Conservation (phyloP, 2,888 invertebrate species). For the Gari tellinella region DNA sequence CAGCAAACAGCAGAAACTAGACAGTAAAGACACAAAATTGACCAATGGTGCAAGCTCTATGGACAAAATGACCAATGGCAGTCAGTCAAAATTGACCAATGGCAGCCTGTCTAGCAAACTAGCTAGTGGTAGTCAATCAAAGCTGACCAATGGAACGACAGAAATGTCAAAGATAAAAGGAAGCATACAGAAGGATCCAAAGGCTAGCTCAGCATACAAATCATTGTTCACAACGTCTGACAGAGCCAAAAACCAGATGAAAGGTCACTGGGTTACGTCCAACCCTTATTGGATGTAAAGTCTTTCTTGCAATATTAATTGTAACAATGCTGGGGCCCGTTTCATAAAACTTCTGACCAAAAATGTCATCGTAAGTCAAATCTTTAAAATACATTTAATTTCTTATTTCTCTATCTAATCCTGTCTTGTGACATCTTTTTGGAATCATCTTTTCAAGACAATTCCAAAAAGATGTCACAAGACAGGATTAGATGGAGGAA, state of each 20-base stretch:
- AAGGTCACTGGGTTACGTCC: constrained; percentile 99
- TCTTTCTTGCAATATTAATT: too few relatives aligned
- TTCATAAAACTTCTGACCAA: too few relatives aligned
- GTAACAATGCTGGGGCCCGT: too few relatives aligned
- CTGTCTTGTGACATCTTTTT: too few relatives aligned
- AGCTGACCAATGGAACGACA: constrained; percentile 61
- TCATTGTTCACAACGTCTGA: constrained; percentile 97
- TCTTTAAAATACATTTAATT: too few relatives aligned
- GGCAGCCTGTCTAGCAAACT: constrained; percentile 15
- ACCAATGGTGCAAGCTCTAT: constrained; percentile 64
- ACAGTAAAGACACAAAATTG: constrained; percentile 42
- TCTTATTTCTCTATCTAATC: too few relatives aligned
- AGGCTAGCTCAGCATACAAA: constrained; percentile 95
- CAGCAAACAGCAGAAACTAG: constrained; percentile 62
- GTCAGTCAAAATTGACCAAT: constrained; percentile 39
- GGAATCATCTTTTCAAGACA: too few relatives aligned
- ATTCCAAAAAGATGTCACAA: too few relatives aligned
- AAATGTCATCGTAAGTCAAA: too few relatives aligned
- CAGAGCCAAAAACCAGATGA: constrained; percentile 93
- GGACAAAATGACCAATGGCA: constrained; percentile 63
- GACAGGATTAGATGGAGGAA: too few relatives aligned
- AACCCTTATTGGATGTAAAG: constrained; percentile 93
- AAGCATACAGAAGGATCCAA: constrained; percentile 93
- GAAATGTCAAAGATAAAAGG: constrained; percentile 59
- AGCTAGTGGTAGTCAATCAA: constrained; percentile 20